Conservation (phyloP, 2,797 vertebrate species). For the Tenualosa ilisha region DNA sequence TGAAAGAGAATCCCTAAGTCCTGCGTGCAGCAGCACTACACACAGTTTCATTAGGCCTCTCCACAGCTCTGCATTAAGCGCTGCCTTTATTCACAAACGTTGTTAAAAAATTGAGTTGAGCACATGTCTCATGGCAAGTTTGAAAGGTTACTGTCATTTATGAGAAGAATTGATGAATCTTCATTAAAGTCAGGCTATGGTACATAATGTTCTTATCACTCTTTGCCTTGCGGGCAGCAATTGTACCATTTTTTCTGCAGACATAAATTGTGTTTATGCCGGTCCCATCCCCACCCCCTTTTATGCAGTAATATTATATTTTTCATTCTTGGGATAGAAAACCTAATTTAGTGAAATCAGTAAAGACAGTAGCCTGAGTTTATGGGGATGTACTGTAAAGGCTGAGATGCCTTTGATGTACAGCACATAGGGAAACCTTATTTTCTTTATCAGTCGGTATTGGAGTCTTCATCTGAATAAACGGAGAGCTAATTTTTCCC, state of each 20-base stretch:
- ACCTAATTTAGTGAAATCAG: background rate
- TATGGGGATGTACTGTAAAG: background rate
- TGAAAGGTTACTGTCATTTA: background rate
- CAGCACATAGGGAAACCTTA: background rate
- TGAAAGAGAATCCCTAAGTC: constrained; percentile 14
- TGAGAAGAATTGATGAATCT: background rate
- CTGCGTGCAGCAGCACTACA: background rate
- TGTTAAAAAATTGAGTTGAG: background rate
- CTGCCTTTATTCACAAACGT: background rate
- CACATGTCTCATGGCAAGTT: background rate
- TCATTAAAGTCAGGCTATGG: background rate
- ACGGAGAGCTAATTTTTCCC: background rate
- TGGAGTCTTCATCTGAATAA: background rate
- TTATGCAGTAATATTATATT: background rate
- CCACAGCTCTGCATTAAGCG: background rate
- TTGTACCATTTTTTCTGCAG: background rate
- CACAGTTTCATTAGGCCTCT: background rate
- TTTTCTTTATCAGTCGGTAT: background rate
- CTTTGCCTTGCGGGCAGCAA: background rate
- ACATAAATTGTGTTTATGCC: background rate
- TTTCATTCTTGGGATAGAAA: too few species aligned
- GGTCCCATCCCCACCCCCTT: too few species aligned
- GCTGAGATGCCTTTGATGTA: background rate
- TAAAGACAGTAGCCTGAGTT: background rate
- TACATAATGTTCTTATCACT: background rate